A percentile compares a stretch with the other conserved stretches of the same genome.
Conservation (phyloP, 2,113 vertebrate species). For the Trichomycterus rosablanca region DNA sequence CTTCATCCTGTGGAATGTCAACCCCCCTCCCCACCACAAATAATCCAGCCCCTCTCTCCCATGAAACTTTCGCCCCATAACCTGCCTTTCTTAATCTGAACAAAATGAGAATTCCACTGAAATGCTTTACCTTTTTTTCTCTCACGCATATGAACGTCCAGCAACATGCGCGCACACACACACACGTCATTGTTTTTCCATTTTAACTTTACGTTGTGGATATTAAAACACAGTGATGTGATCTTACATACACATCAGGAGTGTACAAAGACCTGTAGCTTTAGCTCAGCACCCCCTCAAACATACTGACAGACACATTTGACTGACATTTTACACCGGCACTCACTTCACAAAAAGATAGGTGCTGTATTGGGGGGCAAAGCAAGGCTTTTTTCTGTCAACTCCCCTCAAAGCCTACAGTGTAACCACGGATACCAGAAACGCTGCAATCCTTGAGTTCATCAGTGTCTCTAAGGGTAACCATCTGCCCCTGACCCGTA, state of each 20-base stretch:
- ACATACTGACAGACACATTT: slow-evolving; percentile 14
- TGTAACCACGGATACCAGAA: slow-evolving; percentile 73
- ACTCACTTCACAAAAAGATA: slow-evolving; percentile 57
- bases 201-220: background rate
- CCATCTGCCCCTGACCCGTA: slow-evolving; percentile 40
- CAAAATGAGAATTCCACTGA: slow-evolving; percentile 70
- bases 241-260: no score
- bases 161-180: slow-evolving; percentile 22
- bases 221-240: background rate
- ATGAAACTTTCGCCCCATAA: slow-evolving; percentile 31
- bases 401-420: no score
- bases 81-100: slow-evolving; percentile 65
- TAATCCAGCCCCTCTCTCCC: slow-evolving; percentile 63
- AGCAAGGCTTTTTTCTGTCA: no score
- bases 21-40: slow-evolving; percentile 53
- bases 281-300: slow-evolving; percentile 3
- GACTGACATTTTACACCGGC: slow-evolving; percentile 67
- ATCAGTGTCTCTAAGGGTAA: slow-evolving; percentile 37
- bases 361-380: slow-evolving; percentile 23
- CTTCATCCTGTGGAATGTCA: slow-evolving; percentile 76
- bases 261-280: no score
- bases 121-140: slow-evolving; percentile 56
- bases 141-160: slow-evolving; percentile 33
- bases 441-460: slow-evolving; percentile 60
- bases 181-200: slow-evolving; percentile 48